Evolutionary conservation across 2,888 invertebrate genomes (phyloP), one percentile per base, ranked within the genome.

Genomic region (Nomada ruficornis): DNA sequence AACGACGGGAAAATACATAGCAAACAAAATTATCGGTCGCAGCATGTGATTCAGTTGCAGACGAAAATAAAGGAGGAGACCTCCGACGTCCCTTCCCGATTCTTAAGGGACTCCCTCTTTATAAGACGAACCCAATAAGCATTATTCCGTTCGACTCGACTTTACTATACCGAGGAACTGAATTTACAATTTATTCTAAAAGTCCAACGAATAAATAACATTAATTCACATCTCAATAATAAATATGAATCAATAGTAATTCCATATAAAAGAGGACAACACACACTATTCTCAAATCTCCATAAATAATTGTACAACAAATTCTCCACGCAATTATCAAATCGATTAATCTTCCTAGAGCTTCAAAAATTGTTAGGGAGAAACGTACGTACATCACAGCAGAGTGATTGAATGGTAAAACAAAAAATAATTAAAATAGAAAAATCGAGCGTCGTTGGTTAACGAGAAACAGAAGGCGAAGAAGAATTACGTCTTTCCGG

Each of bases 1-100:
- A n/a, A 68, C 57, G 72, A 72, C 63, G 57, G 36, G 44, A n/a
- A 68, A 78, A 78, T 80, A 72, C 80, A 71, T 10, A 78, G 79
- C 52, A 79, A 80, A 80, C 44, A 68, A 72, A 80, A 80, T 80
- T 79, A 79, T 79, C 80, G 80, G 67, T 78, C 70, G 55, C n/a
- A 55, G 47, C 54, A 78, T 78, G 78, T 70, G 78, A 80, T 78
- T 80, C 78, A 11, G 57, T 63, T 44, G 47, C 20, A 11, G 80
- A 77, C 2, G 79, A 63, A 78, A 80, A 78, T 78, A 80, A 55
- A 72, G 67, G 79, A 36, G 79, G 26, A 59, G 55, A 26, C 10
- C 29, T 18, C 29, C 26, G 36, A 36, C 47, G 36, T 29, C 62
- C 67, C 71, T 44, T 23, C 62, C 11, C 54, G 15, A 42, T 62